Conservation (phyloP, 2,113 vertebrate genomes). For the Oncorhynchus kisutch region DNA sequence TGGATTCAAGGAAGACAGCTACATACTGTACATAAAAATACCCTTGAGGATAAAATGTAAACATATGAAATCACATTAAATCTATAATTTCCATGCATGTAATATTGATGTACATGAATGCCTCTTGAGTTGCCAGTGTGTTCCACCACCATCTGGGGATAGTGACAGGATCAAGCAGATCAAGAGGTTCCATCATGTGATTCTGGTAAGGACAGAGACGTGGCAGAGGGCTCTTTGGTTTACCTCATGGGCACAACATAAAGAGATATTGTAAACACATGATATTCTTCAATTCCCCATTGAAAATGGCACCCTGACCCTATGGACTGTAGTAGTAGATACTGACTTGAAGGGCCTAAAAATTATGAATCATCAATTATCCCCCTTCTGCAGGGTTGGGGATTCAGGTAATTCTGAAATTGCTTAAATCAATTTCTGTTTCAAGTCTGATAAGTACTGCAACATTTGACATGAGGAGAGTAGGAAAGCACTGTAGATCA, state of each 20-base stretch:
- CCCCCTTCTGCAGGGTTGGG: background rate
- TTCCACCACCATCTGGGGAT: background rate
- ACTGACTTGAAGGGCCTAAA: background rate
- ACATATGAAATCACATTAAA: background rate
- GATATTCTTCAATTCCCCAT: constrained; percentile 1
- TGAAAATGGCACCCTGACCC: background rate
- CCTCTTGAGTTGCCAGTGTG: background rate
- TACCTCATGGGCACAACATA: background rate
- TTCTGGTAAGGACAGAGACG: background rate
- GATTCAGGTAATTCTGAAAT: background rate
- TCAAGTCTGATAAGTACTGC: too few species aligned
- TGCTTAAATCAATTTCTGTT: too few species aligned
- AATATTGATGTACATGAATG: background rate
- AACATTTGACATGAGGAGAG: too few species aligned
- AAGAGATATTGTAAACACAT: background rate
- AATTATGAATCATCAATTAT: too few species aligned
- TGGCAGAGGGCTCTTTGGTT: constrained; percentile 7
- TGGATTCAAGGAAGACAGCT: too few species aligned
- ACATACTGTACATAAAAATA: background rate
- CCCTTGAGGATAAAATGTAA: background rate
- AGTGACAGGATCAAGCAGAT: constrained; percentile 1
- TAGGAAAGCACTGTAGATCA: too few species aligned
- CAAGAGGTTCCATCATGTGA: constrained; percentile 7
- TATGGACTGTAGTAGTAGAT: background rate
- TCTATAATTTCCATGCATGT: background rate